These are phyloP conservation scores for Ectemnius continuus DNA, from an alignment of 2,888 invertebrate species.

Conservation along the genomic window DNA sequence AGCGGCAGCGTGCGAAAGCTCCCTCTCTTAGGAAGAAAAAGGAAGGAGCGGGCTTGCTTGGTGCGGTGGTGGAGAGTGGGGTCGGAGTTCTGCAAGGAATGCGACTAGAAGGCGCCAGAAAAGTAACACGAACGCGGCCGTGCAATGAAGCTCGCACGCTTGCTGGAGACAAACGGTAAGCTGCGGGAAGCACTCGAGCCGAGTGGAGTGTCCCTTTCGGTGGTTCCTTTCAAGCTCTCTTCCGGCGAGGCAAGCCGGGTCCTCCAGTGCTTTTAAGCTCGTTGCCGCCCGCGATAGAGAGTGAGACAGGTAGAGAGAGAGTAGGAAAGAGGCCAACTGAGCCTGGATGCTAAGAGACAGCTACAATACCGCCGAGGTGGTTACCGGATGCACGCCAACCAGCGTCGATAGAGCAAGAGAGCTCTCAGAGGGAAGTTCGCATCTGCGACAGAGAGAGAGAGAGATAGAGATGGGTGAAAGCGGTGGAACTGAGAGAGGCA, in stretches of 20 bases:
- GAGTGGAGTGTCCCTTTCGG: conserved; percentile 70
- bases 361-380: conserved; percentile 27
- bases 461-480: not conserved
- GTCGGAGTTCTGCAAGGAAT: conserved; percentile 8
- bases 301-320: not conserved
- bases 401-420: not conserved
- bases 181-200: conserved; percentile 69
- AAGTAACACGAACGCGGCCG: conserved; percentile 5
- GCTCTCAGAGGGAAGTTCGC: no score
- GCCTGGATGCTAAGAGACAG: conserved; percentile 51
- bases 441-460: not conserved
- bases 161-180: conserved; percentile 67
- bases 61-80: conserved; percentile 8
- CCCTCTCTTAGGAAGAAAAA: conserved; percentile 23
- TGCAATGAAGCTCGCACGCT: conserved; percentile 31
- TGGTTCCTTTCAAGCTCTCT: conserved; percentile 73
- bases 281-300: conserved; percentile 48
- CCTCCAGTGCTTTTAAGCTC: conserved; percentile 68
- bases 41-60: not conserved
- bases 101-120: not conserved
- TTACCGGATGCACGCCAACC: conserved; percentile 40
- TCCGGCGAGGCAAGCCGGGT: conserved; percentile 57
- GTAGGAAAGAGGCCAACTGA: conserved; percentile 19
- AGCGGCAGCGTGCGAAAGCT: conserved; percentile 35
- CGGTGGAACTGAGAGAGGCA: not conserved